phyloP scores from a whole-genome alignment of 2,113 vertebrate species.

The Ranitomeya imitator region DNA sequence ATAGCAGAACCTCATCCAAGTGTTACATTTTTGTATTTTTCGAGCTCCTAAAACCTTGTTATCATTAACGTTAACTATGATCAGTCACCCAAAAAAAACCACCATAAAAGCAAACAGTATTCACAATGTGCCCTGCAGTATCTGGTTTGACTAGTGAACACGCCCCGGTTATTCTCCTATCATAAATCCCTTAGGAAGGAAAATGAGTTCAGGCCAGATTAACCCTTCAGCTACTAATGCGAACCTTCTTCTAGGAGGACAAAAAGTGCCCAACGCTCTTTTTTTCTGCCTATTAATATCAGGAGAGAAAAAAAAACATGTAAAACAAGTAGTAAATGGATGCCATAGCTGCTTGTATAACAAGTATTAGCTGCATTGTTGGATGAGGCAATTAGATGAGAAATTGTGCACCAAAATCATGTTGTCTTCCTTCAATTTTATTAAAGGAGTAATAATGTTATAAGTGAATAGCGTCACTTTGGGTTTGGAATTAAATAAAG shows the following conservation, averaged over 20 bases:
- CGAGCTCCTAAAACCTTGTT: background rate
- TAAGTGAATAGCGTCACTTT: too few species aligned
- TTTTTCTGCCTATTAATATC: background rate
- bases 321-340: background rate
- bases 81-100: background rate
- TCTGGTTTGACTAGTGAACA: slow-evolving; percentile 38
- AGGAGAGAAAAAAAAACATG: background rate
- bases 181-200: slow-evolving; percentile 37
- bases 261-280: background rate
- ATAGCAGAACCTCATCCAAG: background rate
- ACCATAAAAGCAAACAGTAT: slow-evolving; percentile 36
- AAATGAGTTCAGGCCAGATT: slow-evolving; percentile 12
- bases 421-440: background rate
- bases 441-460: too few species aligned
- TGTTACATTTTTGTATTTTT: background rate
- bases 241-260: background rate
- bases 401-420: background rate
- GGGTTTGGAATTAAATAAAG: too few species aligned
- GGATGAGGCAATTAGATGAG: background rate
- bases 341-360: background rate
- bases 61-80: background rate
- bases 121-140: slow-evolving; percentile 33
- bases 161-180: slow-evolving; percentile 33
- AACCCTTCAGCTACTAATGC: slow-evolving; percentile 5
- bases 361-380: background rate